Base-by-base conservation (phyloP, 2,113 vertebrate genomes). In the Eclectus roratus region DNA sequence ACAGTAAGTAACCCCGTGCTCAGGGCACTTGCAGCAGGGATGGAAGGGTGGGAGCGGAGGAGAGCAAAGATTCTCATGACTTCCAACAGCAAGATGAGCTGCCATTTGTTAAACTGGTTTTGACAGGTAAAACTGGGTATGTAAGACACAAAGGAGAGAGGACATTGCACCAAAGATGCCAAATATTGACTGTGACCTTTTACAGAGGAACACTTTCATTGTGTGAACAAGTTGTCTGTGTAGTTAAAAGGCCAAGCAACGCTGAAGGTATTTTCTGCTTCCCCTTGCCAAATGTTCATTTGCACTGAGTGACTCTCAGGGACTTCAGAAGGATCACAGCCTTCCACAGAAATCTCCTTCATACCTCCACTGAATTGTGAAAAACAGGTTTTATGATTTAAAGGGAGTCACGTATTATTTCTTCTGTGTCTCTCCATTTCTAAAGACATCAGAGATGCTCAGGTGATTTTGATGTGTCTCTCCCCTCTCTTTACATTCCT, bases 381-480 rank as follows among this genome's bases (percentile, higher is more conserved):
- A 91, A 94, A 91, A 31, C 66, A 76, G 53, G 35, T 81, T 53
- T 69, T 50, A 33, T 52, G 89, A 91, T 92, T 93, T 83, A 88
- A 91, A 93, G 93, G 53, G 83, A 88, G 90, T 94, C 85, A 55
- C n/a, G 89, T 82, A 76, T 79, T 89, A 86, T 73, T 89, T 84
- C 87, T 80, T 85, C 72, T 46, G 72, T 68, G 88, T 91, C 93
- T 80, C 47, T 89, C 86, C 76, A 41, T 96, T 77, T 89, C 78
- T 61, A 70, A 93, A 95, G 93, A 86, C 85, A 95, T 96, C 91
- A 93, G 95, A 93, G 92, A 96, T 91, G 94, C 83, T 73, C 85
- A 92, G 92, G 83, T 69, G 94, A 91, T 89, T 93, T 91, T 89
- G 82, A 83, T 83, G 92, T 74, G 83, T 90, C 70, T 94, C 91